Conservation (phyloP, 2,888 invertebrate genomes). For the Hydroisotoma schaefferi region DNA sequence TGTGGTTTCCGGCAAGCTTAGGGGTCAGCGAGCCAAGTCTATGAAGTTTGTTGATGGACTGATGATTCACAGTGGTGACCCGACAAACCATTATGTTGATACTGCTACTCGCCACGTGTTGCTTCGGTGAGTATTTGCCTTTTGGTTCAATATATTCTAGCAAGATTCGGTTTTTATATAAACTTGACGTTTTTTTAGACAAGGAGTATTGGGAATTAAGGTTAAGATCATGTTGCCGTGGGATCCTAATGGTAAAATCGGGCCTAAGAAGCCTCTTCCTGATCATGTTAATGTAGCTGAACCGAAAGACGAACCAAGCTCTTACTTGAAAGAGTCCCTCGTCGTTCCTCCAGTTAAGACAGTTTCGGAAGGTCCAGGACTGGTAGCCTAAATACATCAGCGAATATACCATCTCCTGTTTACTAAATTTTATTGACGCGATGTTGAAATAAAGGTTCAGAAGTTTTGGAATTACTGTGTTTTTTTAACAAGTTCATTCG, state of each 20-base stretch:
- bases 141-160: neutral
- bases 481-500: too few species aligned
- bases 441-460: conserved; percentile 4
- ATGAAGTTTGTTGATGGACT: conserved; percentile 99
- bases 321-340: neutral
- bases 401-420: conserved; percentile 5
- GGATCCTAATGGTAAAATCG: conserved; percentile 95
- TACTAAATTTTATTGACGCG: conserved; percentile 13
- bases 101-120: conserved; percentile 97
- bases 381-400: conserved; percentile 8
- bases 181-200: conserved; percentile 50
- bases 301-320: conserved; percentile 79
- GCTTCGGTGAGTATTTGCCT: conserved; percentile 67
- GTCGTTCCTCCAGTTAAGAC: neutral
- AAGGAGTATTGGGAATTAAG: conserved; percentile 68
- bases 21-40: conserved; percentile 98
- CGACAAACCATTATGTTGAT: conserved; percentile 97
- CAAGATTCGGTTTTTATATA: neutral
- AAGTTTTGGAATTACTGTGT: conserved; percentile 11
- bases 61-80: conserved; percentile 99
- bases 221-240: conserved; percentile 99
- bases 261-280: conserved; percentile 95
- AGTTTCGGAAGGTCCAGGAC: conserved; percentile 7
- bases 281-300: conserved; percentile 96
- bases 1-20: conserved; percentile 96